These are phyloP conservation scores for Eriocheir sinensis DNA, from an alignment of 1,140 invertebrate genomes.

Conservation along the genomic window DNA sequence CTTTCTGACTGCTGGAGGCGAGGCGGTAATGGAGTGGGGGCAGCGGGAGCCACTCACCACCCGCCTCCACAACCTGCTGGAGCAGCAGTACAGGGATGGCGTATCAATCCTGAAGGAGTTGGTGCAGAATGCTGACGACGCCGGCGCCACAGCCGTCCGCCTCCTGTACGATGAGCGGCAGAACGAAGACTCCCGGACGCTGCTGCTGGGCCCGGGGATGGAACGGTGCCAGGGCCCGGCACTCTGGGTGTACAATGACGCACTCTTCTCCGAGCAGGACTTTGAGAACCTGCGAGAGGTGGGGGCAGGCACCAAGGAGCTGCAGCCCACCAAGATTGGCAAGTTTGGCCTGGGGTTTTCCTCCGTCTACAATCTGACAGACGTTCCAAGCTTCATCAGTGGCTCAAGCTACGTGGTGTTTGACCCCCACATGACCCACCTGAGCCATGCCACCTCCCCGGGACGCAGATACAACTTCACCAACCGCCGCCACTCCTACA, in stretches of 20 bases:
- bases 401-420: slow-evolving; percentile 59
- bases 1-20: slow-evolving; percentile 41
- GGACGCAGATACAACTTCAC: slow-evolving; percentile 52
- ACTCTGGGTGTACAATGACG: slow-evolving; percentile 62
- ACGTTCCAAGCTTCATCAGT: slow-evolving; percentile 59
- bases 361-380: slow-evolving; percentile 63
- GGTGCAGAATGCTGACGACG: slow-evolving; percentile 70
- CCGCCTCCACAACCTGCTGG: slow-evolving; percentile 60
- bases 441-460: not conserved
- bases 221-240: slow-evolving; percentile 57
- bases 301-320: slow-evolving; percentile 54
- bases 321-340: slow-evolving; percentile 55
- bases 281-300: slow-evolving; percentile 47
- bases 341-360: slow-evolving; percentile 67
- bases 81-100: slow-evolving; percentile 61
- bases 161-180: slow-evolving; percentile 61
- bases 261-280: slow-evolving; percentile 49
- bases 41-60: slow-evolving; percentile 65
- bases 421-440: slow-evolving; percentile 55
- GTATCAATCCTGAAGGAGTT: slow-evolving; percentile 59
- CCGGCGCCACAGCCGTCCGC: slow-evolving; percentile 34
- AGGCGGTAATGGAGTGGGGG: slow-evolving; percentile 56
- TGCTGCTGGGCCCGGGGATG: slow-evolving; percentile 28
- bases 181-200: slow-evolving; percentile 51
- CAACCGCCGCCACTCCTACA: not conserved